Evolutionary conservation across 2,113 vertebrate genomes (phyloP), one percentile per base, ranked within the genome.

Genomic region (Sorex araneus): DNA sequence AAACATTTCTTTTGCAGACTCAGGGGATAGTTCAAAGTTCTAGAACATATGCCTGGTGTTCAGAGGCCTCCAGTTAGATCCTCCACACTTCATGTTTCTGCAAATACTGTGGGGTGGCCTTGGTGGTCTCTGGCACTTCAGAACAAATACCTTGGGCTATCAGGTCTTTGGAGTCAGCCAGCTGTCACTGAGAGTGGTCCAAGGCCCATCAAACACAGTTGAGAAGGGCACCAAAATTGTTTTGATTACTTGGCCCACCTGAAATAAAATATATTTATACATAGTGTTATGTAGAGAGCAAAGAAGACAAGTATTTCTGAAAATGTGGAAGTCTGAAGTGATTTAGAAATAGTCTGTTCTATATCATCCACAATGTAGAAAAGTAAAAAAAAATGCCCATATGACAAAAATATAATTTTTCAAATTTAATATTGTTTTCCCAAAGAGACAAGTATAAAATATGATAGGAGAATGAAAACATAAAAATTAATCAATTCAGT

Each of bases 201-300:
- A 50, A 2, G 47, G 6, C 18, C 57, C 57, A 15, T 19, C 23
- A 8, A 60, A 3, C 18, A 60, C 57, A 60, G 57, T 60, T 60
- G 18, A 60, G 57, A 60, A 60, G 21, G 57, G 2, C 57, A 5
- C 57, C 19, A 60, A 78, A 25, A 89, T 77, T 78, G 43, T 25
- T 34, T 75, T 94, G 82, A 47, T 69, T 16, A 1, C 80, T 94
- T 32, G 32, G 10, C 78, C 27, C 21, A 82, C 30, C 66, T 78
- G 32, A 93, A 85, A 67, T 83, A 36, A 94, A 73, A 91, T 79
- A 50, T 89, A 60, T 89, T n/a, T n/a, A n/a, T n/a, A n/a, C n/a
- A n/a, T n/a, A n/a, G n/a, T n/a, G n/a, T n/a, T n/a, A n/a, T 82
- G 19, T 67, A 27, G 28, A 73, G 43, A 85, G 6, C 36, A 85